Base-by-base conservation (phyloP, 1,140 invertebrate species). In the Temnothorax curvispinosus region DNA sequence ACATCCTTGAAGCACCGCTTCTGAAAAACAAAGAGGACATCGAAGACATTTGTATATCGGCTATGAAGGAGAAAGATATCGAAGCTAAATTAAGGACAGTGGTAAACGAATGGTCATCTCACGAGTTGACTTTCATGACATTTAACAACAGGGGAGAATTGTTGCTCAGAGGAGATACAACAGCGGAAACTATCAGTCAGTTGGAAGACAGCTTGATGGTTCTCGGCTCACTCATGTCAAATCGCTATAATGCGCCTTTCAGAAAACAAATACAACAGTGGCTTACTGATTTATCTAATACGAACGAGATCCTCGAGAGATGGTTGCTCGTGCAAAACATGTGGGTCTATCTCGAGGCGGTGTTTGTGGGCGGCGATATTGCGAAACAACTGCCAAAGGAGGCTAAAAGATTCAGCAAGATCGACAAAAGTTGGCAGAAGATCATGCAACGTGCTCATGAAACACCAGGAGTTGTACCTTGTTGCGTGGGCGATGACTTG, bases 341-440 rank as follows among this genome's bases (percentile, higher is more conserved):
- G 97, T 99, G 99, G 99, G 99, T 99, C 0, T 99, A 99, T 94
- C 95, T 99, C 11, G 99, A 99, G 94, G 99, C 99, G 1, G 99
- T 99, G 2, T 99, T 99, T 94, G 99, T 99, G 0, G 99, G 99
- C 18, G 99, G 99, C 84, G 99, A 99, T 92, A 99, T 99, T 92
- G 99, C 99, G 13, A 99, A 99, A 94, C 99, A 99, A 94, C 95
- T 99, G 65, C 99, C 99, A 0, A 98, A 98, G 94, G 98, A 99
- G 95, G 98, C 98, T 0, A 98, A 99, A 95, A 97, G 98, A 78
- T 99, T 99, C 95, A 98, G 98, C 32, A 99, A 99, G 96, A 99
- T 99, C 87, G 99, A 99, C 94, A 99, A 99, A 93, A 99, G 98
- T 2, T 99, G 99, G 99, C 98, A 99, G 93, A 99, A 99, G 94